phyloP scores from a whole-genome alignment of 2,113 vertebrate species.

The Parus major region DNA sequence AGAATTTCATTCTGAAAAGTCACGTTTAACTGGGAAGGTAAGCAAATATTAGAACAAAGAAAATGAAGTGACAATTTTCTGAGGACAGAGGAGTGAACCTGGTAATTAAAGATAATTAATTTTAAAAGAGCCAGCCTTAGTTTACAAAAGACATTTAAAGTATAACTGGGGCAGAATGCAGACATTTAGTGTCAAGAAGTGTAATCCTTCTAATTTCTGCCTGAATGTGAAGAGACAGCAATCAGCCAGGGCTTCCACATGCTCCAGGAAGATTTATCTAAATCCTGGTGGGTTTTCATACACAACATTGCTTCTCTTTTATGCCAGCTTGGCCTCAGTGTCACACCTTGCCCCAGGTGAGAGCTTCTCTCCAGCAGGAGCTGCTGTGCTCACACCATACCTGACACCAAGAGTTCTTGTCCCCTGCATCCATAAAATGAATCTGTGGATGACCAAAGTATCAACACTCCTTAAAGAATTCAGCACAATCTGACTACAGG shows the following conservation, averaged over 20 bases:
- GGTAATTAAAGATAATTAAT: conserved; percentile 55
- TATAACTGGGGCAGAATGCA: background rate
- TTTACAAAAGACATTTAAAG: background rate
- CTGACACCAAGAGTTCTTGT: background rate
- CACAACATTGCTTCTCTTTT: fast-evolving
- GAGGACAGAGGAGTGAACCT: background rate
- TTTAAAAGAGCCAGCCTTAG: background rate
- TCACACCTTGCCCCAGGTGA: background rate
- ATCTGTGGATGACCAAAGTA: background rate
- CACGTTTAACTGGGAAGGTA: conserved; percentile 26
- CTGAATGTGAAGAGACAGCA: background rate
- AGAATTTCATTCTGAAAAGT: conserved; percentile 9
- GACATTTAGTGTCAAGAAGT: background rate
- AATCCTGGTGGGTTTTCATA: background rate
- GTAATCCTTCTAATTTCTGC: background rate
- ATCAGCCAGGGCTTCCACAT: background rate
- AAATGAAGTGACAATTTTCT: conserved; percentile 30
- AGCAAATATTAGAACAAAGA: conserved; percentile 58
- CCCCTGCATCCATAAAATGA: background rate
- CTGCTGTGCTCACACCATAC: background rate
- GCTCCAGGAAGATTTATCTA: background rate
- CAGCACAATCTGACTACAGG: background rate
- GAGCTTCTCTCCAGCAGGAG: background rate
- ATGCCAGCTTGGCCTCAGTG: background rate
- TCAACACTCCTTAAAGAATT: background rate